These are phyloP conservation scores for Clarias laeviceps DNA, from an alignment of 2,797 vertebrate genomes.

Conservation along the genomic window DNA sequence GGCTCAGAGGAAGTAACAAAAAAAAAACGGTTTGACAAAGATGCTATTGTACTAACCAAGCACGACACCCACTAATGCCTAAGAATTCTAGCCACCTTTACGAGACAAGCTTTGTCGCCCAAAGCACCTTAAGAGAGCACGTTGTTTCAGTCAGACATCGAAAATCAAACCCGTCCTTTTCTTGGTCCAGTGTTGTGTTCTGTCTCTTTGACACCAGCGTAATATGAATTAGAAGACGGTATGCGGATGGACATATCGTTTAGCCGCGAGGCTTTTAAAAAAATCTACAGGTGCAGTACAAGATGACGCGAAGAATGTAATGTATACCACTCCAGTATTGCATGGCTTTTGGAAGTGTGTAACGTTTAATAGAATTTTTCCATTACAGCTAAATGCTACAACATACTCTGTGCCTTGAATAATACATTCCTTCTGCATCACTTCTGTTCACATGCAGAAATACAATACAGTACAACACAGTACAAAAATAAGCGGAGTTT, in stretches of 20 bases:
- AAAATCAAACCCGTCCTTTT: not conserved
- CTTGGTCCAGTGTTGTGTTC: not conserved
- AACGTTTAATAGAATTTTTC: constrained; percentile 22
- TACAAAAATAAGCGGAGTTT: constrained; percentile 8
- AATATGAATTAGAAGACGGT: not conserved
- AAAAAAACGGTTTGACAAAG: not conserved
- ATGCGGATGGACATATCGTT: not conserved
- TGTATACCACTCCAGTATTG: constrained; percentile 35
- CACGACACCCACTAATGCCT: constrained; percentile 31
- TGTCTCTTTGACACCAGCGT: not conserved
- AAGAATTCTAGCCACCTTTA: constrained; percentile 6
- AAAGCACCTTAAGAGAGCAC: not conserved
- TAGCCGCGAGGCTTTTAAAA: constrained; percentile 33
- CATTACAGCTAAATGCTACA: constrained; percentile 41
- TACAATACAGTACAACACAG: not conserved
- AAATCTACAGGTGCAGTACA: constrained; percentile 7
- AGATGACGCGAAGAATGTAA: constrained; percentile 40
- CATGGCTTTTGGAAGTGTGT: constrained; percentile 43
- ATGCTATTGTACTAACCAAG: constrained; percentile 22
- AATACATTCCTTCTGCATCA: constrained; percentile 12
- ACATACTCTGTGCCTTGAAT: constrained; percentile 18
- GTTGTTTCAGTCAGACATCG: constrained; percentile 2
- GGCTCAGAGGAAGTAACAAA: not conserved
- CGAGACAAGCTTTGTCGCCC: constrained; percentile 1
- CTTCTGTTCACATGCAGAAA: constrained; percentile 2